phyloP scores from a whole-genome alignment of 2,797 vertebrate species.

The Lophotriccus pileatus region DNA sequence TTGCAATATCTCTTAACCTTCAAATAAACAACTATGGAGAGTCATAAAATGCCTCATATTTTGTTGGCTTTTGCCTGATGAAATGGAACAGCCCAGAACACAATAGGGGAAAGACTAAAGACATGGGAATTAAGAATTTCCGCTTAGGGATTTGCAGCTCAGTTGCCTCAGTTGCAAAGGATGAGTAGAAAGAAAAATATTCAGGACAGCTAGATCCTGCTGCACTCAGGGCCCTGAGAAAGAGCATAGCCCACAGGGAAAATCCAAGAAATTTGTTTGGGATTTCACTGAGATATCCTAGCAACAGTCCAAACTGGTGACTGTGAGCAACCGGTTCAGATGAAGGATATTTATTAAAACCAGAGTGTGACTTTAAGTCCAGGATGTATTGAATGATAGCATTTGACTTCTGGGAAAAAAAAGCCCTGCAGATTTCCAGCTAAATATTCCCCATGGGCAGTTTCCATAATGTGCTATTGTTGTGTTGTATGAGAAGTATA shows the following conservation, averaged over 20 bases:
- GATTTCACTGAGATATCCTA: background rate
- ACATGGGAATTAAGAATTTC: background rate
- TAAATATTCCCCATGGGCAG: background rate
- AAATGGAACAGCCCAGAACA: fast-evolving
- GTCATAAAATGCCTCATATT: background rate
- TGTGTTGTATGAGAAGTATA: background rate
- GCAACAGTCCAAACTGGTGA: background rate
- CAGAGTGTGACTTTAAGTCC: background rate
- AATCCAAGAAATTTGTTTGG: background rate
- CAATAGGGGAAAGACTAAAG: background rate
- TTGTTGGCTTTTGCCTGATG: background rate
- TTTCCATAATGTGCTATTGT: background rate
- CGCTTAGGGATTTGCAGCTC: background rate
- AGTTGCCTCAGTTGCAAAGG: background rate
- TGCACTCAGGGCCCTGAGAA: background rate
- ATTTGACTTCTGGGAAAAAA: background rate
- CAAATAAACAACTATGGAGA: background rate
- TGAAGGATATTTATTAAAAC: background rate
- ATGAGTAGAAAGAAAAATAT: background rate
- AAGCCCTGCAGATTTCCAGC: background rate
- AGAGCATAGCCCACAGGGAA: background rate
- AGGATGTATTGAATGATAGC: background rate
- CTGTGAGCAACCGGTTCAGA: background rate
- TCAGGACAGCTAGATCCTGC: background rate
- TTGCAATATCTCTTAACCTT: background rate